Conservation (phyloP, 2,888 invertebrate genomes). For the Idaea aversata region DNA sequence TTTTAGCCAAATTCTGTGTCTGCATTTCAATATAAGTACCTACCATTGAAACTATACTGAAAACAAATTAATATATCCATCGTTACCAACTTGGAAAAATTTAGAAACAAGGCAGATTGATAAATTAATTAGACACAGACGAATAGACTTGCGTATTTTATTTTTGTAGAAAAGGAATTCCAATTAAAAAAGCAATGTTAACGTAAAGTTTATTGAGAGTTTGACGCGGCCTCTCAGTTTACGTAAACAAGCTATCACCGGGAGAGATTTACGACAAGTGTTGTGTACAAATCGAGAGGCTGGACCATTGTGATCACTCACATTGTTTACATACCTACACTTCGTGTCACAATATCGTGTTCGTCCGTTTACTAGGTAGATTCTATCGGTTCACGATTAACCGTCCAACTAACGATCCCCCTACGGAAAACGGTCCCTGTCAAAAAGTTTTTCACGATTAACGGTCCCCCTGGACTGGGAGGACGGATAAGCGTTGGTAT, state of each 20-base stretch:
- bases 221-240: conserved; percentile 31
- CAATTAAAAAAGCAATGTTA: conserved; percentile 33
- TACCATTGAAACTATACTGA: not conserved
- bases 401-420: too few species aligned
- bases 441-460: too few species aligned
- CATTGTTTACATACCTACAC: not conserved
- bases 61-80: not conserved
- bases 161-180: conserved; percentile 24
- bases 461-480: too few species aligned
- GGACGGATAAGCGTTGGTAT: too few species aligned
- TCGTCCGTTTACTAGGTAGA: not conserved
- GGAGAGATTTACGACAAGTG: conserved; percentile 31
- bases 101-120: not conserved
- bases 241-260: conserved; percentile 36
- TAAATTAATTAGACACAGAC: not conserved
- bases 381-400: not conserved
- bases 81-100: not conserved
- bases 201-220: conserved; percentile 31
- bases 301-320: conserved; percentile 6
- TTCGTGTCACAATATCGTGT: not conserved
- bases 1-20: not conserved
- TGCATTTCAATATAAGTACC: not conserved
- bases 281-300: conserved; percentile 22
- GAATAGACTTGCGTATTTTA: conserved; percentile 16
- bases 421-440: too few species aligned